Base-by-base conservation (phyloP, 2,797 vertebrate genomes). In the Sebastes minor region DNA sequence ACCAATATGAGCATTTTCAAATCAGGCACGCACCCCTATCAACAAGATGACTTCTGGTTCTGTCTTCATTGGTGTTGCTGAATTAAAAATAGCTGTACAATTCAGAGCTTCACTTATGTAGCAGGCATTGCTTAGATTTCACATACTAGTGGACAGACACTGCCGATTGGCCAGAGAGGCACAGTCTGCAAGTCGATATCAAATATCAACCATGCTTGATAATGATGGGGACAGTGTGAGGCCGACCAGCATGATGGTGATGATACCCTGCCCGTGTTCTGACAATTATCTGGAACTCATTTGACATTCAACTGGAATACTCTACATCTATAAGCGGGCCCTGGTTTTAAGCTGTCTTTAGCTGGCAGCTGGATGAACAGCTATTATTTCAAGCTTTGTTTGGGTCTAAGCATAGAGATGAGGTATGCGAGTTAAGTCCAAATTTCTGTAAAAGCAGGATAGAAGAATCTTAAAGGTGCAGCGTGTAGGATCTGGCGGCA, bases 201-300 rank as follows among this genome's bases (percentile, higher is more conserved):
- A 76, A 65, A 78, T 81, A 78, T 68, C 52, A 72, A 33, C 64
- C 16, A 22, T 62, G n/a, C 33, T 35, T 70, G 12, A 64, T 55
- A 62, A 83, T 74, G 35, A 75, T 35, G 49, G 64, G 12, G 38
- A 53, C 35, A 38, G 35, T 63, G 38, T 70, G 49, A 12, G 3
- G 6, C 20, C 8, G 18, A 33, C 22, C 62, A 85, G 67, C 59
- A 49, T 27, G 35, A 16, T 62, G 53, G 30, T 74, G 80, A 80
- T 75, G 62, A 28, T 20, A 30, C 28, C 16, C 55, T 56, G 63
- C 42, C 61, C 23, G 16, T 57, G 46, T 53, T 62, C 72, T 63
- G 55, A 59, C 38, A 28, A 4, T 56, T 74, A 55, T 57, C 52
- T 61, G 16, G 52, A 66, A 75, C 38, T 76, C 27, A 70, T 69